A percentile compares a stretch with the other conserved stretches of the same genome.
Conservation (phyloP, 2,113 vertebrate genomes). For the Spea bombifrons region DNA sequence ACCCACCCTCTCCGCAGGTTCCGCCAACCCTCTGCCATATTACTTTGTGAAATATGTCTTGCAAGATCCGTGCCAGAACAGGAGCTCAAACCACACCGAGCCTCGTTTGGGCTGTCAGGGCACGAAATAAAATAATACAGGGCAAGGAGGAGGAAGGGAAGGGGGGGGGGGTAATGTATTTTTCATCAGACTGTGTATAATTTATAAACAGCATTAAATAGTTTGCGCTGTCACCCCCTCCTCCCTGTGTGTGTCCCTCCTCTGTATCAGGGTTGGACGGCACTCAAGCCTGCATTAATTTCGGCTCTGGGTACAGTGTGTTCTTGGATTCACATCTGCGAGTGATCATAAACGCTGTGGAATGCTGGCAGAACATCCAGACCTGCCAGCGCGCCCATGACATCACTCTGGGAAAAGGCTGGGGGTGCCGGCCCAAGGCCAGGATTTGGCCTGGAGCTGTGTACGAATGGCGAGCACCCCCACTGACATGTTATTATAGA, state of each 20-base stretch:
- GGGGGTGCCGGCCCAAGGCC: slow-evolving; percentile 72
- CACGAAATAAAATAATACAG: slow-evolving; percentile 37
- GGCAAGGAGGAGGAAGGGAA: slow-evolving; percentile 52
- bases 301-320: slow-evolving; percentile 99
- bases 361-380: slow-evolving; percentile 99
- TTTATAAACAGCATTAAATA: slow-evolving; percentile 85
- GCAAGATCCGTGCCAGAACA: slow-evolving; percentile 54
- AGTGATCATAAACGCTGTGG: slow-evolving; percentile 98
- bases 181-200: slow-evolving; percentile 84
- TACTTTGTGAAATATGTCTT: slow-evolving; percentile 39
- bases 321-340: slow-evolving; percentile 99
- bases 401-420: slow-evolving; percentile 88
- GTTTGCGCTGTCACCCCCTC: slow-evolving; percentile 73
- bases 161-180: slow-evolving; percentile 59
- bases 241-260: slow-evolving; percentile 54
- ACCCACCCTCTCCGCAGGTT: slow-evolving; percentile 3
- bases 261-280: slow-evolving; percentile 88
- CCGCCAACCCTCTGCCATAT: slow-evolving; percentile 1
- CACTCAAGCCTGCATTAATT: slow-evolving; percentile 98
- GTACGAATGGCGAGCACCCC: slow-evolving; percentile 23
- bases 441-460: slow-evolving; percentile 40
- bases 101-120: slow-evolving; percentile 52
- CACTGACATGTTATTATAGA: slow-evolving; percentile 22
- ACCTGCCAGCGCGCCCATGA: slow-evolving; percentile 96
- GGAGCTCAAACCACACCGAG: slow-evolving; percentile 56